Percentiles rank a stretch among this genome's conserved stretches.
These are phyloP conservation scores for Poecile atricapillus DNA, from an alignment of 2,113 vertebrate genomes.

Conservation along the genomic window DNA sequence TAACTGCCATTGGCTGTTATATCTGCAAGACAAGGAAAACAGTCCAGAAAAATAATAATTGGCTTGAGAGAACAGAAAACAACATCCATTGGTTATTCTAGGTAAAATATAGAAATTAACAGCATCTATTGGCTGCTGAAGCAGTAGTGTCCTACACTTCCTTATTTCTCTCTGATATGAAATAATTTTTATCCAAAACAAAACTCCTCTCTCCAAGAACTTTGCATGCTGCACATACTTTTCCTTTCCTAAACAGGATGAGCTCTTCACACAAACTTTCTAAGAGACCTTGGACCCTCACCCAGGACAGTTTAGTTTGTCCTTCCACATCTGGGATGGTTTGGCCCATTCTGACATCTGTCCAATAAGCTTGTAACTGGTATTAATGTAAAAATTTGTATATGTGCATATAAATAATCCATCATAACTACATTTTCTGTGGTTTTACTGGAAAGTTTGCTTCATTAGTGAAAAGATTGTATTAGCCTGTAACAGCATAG, in stretches of 20 bases:
- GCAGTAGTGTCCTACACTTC: background rate
- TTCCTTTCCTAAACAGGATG: background rate
- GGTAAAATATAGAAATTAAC: background rate
- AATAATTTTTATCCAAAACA: background rate
- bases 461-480: background rate
- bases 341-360: background rate
- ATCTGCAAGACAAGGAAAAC: background rate
- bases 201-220: background rate
- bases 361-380: background rate
- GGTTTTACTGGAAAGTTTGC: background rate
- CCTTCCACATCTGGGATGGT: background rate
- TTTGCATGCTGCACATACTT: fast-evolving
- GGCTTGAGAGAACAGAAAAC: background rate
- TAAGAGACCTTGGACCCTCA: background rate
- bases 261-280: background rate
- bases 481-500: background rate
- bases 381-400: background rate
- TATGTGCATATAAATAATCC: background rate
- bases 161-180: background rate
- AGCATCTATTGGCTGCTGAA: background rate
- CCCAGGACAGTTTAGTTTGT: background rate
- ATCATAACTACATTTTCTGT: background rate
- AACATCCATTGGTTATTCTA: background rate
- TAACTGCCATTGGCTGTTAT: background rate
- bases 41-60: background rate